phyloP scores from a whole-genome alignment of 2,797 vertebrate species.

The Sebastes cheni region DNA sequence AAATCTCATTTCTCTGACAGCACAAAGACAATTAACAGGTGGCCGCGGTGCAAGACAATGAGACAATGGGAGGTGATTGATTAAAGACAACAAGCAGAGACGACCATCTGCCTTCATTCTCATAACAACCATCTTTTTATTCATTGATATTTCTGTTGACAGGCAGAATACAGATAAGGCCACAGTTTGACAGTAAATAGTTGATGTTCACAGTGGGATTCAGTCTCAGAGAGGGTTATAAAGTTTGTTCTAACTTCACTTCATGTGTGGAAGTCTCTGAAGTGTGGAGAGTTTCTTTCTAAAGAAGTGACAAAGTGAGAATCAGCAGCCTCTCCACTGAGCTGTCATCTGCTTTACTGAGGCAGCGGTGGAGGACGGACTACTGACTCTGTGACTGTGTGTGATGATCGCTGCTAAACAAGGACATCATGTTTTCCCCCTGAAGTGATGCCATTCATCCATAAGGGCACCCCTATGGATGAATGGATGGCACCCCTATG shows the following conservation, averaged over 20 bases:
- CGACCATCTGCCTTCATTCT: conserved; percentile 38
- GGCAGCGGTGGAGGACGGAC: neutral
- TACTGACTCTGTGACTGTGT: conserved; percentile 2
- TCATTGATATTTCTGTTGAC: conserved; percentile 6
- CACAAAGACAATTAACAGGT: conserved; percentile 35
- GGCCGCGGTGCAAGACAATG: neutral
- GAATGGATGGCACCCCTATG: too few species aligned
- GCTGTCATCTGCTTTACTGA: neutral
- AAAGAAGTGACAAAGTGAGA: conserved; percentile 1
- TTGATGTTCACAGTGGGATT: neutral
- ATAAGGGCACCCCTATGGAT: too few species aligned
- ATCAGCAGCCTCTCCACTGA: neutral
- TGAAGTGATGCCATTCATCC: too few species aligned
- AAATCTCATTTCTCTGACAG: conserved; percentile 31
- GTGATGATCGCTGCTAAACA: neutral
- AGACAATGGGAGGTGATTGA: neutral
- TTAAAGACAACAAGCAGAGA: neutral
- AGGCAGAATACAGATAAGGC: neutral
- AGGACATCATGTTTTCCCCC: neutral
- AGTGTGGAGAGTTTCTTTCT: neutral
- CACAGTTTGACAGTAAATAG: neutral
- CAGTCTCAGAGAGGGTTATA: neutral
- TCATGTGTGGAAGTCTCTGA: neutral
- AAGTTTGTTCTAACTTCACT: neutral
- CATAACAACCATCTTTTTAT: neutral